Percentiles rank a stretch among this genome's conserved stretches.
These are phyloP conservation scores for Byasa hedistus DNA, from an alignment of 2,888 invertebrate genomes.

Conservation along the genomic window DNA sequence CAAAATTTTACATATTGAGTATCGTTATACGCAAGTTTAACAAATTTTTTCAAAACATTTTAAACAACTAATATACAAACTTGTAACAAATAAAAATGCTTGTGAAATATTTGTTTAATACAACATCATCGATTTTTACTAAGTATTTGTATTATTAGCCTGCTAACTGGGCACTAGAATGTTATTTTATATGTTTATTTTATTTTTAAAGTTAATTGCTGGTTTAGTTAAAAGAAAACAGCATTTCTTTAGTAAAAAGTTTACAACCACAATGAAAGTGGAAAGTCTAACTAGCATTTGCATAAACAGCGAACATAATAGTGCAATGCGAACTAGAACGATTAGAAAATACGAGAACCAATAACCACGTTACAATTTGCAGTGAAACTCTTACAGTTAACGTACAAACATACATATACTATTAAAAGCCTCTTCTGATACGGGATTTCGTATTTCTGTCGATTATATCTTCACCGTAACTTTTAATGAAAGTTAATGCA, in stretches of 20 bases:
- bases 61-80: neutral
- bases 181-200: neutral
- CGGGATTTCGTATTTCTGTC: neutral
- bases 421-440: conserved; percentile 21
- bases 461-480: neutral
- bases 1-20: conserved; percentile 41
- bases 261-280: conserved; percentile 14
- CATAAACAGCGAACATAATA: conserved; percentile 23
- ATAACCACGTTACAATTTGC: conserved; percentile 31
- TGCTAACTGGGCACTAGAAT: too few species aligned
- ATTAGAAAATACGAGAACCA: conserved; percentile 21
- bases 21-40: conserved; percentile 27
- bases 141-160: too few species aligned
- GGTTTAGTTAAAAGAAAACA: neutral
- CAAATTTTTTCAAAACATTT: neutral
- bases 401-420: conserved; percentile 25
- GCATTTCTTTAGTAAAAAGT: conserved; percentile 18
- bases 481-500: neutral
- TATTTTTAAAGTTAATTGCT: neutral
- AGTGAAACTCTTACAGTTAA: conserved; percentile 25
- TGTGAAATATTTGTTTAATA: neutral
- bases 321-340: conserved; percentile 16
- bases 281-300: conserved; percentile 20
- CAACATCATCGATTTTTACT: too few species aligned
- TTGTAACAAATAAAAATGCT: neutral